These are phyloP conservation scores for Periophthalmus magnuspinnatus DNA, from an alignment of 2,797 vertebrate genomes.

Conservation along the genomic window DNA sequence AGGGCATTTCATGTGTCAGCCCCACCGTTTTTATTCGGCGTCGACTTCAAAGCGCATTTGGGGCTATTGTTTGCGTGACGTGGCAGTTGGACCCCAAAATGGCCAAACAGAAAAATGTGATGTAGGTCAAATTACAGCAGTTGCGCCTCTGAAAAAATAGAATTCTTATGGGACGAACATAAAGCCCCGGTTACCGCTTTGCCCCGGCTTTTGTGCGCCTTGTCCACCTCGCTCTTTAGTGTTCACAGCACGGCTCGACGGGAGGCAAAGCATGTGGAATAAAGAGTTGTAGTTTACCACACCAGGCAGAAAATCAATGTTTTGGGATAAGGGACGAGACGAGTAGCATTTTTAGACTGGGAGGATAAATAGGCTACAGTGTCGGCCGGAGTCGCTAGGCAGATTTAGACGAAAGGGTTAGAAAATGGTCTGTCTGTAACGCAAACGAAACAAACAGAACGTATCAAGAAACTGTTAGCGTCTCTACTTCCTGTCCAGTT, in stretches of 20 bases:
- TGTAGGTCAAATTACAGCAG: constrained; percentile 94
- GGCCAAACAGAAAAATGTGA: constrained; percentile 91
- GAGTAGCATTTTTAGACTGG: background rate
- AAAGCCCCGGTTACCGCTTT: constrained; percentile 85
- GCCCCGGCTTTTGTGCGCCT: constrained; percentile 47
- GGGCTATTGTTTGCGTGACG: constrained; percentile 89
- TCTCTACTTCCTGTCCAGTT: too few species aligned
- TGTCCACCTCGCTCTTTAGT: constrained; percentile 50
- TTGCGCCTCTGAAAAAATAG: constrained; percentile 79
- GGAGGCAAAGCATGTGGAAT: constrained; percentile 29
- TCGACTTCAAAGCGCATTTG: constrained; percentile 92
- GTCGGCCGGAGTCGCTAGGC: constrained; percentile 10
- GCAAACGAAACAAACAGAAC: background rate
- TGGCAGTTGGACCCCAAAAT: constrained; percentile 91
- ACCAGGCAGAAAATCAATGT: constrained; percentile 37
- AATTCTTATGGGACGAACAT: constrained; percentile 84
- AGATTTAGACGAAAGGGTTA: background rate
- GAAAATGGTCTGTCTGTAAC: background rate
- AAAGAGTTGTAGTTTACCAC: constrained; percentile 31
- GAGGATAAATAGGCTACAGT: constrained; percentile 23
- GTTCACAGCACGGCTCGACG: constrained; percentile 38
- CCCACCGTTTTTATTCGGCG: constrained; percentile 84
- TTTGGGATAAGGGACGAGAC: constrained; percentile 23
- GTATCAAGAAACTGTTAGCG: too few species aligned
- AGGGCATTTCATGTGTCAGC: constrained; percentile 85